These are phyloP conservation scores for Mycalesis mineus DNA, from an alignment of 2,888 invertebrate genomes.

Conservation along the genomic window DNA sequence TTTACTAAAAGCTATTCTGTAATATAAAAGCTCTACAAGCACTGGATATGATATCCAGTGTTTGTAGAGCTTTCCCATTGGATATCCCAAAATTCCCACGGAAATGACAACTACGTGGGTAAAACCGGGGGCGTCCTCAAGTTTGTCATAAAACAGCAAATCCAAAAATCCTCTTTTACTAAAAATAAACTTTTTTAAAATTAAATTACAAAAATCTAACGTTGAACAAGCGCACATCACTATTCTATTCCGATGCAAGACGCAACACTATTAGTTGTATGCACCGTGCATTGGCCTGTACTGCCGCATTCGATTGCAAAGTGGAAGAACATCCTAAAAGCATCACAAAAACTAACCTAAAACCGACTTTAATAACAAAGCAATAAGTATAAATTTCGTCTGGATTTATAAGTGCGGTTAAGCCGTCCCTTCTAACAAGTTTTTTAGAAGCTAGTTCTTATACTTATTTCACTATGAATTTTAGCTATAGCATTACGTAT, in stretches of 20 bases:
- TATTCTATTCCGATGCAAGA: conserved; percentile 41
- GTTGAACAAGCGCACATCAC: conserved; percentile 33
- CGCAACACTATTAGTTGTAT: conserved; percentile 76
- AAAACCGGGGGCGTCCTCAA: no score
- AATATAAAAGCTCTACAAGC: no score
- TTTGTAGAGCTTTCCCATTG: no score
- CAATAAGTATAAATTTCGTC: conserved; percentile 19
- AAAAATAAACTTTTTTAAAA: no score
- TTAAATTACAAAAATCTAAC: conserved; percentile 23
- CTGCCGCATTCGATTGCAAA: conserved; percentile 47
- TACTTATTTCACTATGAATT: conserved; percentile 77
- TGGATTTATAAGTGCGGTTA: conserved; percentile 11
- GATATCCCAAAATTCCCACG: no score
- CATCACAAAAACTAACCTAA: conserved; percentile 26
- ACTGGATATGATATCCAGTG: no score
- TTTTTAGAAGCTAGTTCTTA: conserved; percentile 74
- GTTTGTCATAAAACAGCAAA: no score
- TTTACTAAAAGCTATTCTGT: no score
- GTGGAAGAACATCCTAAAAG: conserved; percentile 42
- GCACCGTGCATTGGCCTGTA: conserved; percentile 78
- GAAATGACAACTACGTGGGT: no score
- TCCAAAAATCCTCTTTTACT: no score
- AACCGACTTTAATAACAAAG: conserved; percentile 18
- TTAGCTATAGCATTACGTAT: conserved; percentile 72
- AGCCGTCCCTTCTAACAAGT: conserved; percentile 29